Percentiles rank a stretch among this genome's conserved stretches.
Evolutionary conservation across 2,888 invertebrate genomes (phyloP).

Genomic region (Heliconius hortense): DNA sequence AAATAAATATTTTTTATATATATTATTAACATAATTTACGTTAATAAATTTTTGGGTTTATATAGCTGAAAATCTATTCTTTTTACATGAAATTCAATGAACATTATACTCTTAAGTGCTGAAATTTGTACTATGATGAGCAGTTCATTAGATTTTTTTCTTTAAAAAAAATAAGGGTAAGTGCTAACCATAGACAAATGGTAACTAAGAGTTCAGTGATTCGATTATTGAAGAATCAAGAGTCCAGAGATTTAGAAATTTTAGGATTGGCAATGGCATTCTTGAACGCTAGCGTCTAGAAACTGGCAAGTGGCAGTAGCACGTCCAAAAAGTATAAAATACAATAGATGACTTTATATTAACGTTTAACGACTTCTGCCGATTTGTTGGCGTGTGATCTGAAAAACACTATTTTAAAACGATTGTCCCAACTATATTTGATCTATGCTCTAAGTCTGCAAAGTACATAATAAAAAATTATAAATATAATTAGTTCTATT

Average conservation of each 20-base stretch:
- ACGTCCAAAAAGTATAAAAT: neutral
- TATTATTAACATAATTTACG: no score
- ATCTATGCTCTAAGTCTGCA: slow-evolving; percentile 11
- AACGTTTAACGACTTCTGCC: slow-evolving; percentile 15
- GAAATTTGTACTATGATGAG: no score
- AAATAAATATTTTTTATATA: no score
- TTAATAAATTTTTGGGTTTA: no score
- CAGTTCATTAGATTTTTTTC: no score
- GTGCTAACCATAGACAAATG: neutral
- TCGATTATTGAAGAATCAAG: neutral
- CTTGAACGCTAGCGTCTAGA: neutral
- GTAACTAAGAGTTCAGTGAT: neutral
- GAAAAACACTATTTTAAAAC: slow-evolving; percentile 7
- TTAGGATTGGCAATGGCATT: neutral
- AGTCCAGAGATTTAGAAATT: neutral
- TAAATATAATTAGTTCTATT: neutral
- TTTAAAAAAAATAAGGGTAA: neutral
- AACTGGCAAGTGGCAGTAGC: slow-evolving; percentile 1
- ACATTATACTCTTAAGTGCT: no score
- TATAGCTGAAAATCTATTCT: no score
- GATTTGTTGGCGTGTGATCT: slow-evolving; percentile 24
- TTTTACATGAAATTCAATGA: no score
- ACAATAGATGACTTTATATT: neutral
- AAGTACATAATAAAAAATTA: neutral
- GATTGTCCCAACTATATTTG: slow-evolving; percentile 3